Conservation (phyloP, 2,888 invertebrate genomes). For the Drosophila diplacantha region DNA sequence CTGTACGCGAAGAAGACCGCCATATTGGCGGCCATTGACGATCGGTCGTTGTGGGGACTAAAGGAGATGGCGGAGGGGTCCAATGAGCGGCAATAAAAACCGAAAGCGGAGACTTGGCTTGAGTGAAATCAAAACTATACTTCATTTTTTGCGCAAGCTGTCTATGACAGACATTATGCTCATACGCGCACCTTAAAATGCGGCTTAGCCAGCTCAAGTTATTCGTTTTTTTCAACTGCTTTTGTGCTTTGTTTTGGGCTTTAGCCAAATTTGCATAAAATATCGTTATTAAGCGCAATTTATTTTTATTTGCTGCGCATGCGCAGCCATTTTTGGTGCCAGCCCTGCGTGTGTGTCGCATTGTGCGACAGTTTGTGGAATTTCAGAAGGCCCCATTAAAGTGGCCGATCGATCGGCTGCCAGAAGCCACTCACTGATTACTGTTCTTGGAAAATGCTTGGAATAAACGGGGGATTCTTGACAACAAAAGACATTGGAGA, state of each 20-base stretch:
- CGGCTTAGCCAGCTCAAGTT: constrained; percentile 8
- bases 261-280: constrained; percentile 63
- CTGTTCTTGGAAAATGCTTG: background rate
- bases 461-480: background rate
- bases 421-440: constrained; percentile 7
- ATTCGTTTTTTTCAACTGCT: constrained; percentile 6
- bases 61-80: constrained; percentile 5
- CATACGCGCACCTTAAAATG: constrained; percentile 31
- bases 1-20: constrained; percentile 27
- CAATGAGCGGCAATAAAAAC: constrained; percentile 51
- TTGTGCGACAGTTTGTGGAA: constrained; percentile 45
- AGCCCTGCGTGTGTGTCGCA: background rate
- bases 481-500: background rate
- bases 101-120: constrained; percentile 55
- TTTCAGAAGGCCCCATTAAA: constrained; percentile 61
- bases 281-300: constrained; percentile 64
- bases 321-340: constrained; percentile 60
- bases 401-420: constrained; percentile 25
- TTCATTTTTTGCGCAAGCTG: constrained; percentile 9
- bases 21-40: constrained; percentile 35
- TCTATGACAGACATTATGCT: constrained; percentile 26
- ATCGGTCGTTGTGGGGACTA: constrained; percentile 8
- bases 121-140: constrained; percentile 36
- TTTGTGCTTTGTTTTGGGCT: constrained; percentile 25
- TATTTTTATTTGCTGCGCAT: constrained; percentile 67